Base-by-base conservation (phyloP, 2,797 vertebrate genomes). In the Ataeniobius toweri region DNA sequence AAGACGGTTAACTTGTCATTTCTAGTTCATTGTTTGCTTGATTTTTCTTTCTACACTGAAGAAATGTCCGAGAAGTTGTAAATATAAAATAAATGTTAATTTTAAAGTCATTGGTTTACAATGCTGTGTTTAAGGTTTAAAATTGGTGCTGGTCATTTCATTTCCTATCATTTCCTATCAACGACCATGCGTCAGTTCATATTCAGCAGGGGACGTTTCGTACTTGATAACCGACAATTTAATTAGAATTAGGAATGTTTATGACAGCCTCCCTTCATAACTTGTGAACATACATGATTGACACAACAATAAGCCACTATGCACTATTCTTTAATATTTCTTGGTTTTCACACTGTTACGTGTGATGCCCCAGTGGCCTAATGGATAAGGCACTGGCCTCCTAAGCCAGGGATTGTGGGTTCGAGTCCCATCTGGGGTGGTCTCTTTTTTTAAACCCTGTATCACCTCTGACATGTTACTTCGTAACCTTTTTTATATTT, bases 371-470 rank as follows among this genome's bases (percentile, higher is more conserved):
- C 84, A 84, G 87, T 86, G 84, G 80, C 90, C 92, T 92, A 94
- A 93, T 92, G 92, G 93, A 93, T 93, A 93, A 94, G 91, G 90
- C 90, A 92, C 89, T 88, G 91, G 92, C 92, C 92, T 95, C 93
- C 92, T 93, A 94, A 93, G 88, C 92, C 92, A 93, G 93, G 92
- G 93, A 93, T 94, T 93, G 92, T 93, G 91, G 92, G 91, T 94
- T 95, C 83, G 61, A 94, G 90, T 93, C 92, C 91, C 91, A 90
- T 92, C 90, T 92, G 88, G 87, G 88, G 90, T 92, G 89, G 14
- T 0, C 0, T 0, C 2, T 0, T 5, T 78, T 77, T 53, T 41
- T 0, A 7, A 1, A 5, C 28, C 9, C 2, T 20, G 6, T 58
- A 1, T 36, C 5, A 0, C 5, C 2, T 0, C 0, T 14, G 0